Percentiles rank a stretch among this genome's conserved stretches.
phyloP scores from a whole-genome alignment of 2,797 vertebrate species.

The Alfaro cultratus region DNA sequence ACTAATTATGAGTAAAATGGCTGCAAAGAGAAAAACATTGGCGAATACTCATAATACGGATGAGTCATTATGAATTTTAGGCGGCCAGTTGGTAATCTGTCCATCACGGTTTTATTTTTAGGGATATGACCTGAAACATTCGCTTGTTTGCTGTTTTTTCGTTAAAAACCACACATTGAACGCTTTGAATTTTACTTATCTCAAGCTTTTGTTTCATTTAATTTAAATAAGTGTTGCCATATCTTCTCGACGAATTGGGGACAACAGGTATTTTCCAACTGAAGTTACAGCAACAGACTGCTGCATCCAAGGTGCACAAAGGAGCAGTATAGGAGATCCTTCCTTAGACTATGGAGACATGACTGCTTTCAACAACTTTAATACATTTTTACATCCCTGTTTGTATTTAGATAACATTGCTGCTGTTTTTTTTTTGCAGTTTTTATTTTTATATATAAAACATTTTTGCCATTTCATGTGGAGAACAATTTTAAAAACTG shows the following conservation, averaged over 20 bases:
- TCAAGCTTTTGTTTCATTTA: background rate
- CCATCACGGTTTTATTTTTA: background rate
- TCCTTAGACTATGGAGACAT: background rate
- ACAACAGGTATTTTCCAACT: background rate
- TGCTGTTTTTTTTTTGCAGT: background rate
- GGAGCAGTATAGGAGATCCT: background rate
- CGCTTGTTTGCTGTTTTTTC: background rate
- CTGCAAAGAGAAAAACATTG: background rate
- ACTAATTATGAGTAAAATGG: background rate
- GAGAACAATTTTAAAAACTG: background rate
- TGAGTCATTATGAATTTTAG: background rate
- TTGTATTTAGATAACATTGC: background rate
- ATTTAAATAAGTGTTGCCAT: background rate
- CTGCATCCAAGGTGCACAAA: background rate
- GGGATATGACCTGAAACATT: background rate
- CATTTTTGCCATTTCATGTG: background rate
- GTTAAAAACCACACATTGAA: background rate
- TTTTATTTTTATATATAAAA: background rate
- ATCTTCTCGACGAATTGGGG: too few relatives aligned
- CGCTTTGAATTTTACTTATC: background rate
- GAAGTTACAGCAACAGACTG: background rate
- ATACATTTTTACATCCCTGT: background rate
- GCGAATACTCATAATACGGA: background rate
- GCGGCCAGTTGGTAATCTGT: slow-evolving; percentile 1
- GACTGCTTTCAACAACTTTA: background rate